Base-by-base conservation (phyloP, 2,113 vertebrate genomes). In the Alaudala cheleensis region DNA sequence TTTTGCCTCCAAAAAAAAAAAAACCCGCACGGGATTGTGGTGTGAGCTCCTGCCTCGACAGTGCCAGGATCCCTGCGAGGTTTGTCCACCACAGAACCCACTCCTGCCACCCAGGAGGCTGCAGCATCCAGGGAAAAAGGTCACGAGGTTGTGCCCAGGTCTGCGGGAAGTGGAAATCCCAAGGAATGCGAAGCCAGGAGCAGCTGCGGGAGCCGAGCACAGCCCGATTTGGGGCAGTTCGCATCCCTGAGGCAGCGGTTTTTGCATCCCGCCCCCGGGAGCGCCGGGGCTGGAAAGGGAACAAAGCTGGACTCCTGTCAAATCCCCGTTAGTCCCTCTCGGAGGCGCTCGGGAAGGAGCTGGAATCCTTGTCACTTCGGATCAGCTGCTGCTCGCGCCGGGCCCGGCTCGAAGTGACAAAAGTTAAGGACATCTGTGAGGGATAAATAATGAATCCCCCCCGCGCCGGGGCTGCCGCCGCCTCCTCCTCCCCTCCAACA, bases 341-440 rank as follows among this genome's bases (percentile, higher is more conserved):
- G 0, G 76, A 76, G 80, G 50, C 18, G 1, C 70, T 21, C 2
- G 0, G 29, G 77, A 39, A 93, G 81, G 88, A 93, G 77, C 82
- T 56, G 94, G 77, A 70, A 73, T 76, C n/a, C 47, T 28, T 89
- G 96, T 95, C 96, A 95, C 86, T 89, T 96, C 1, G 29, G 86
- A 95, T 96, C 78, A 97, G 61, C 81, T 2, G 34, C 72, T 57
- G 28, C 1, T 0, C 14, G 57, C 14, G 4, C 62, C 29, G 33
- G 92, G 88, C 88, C 78, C 34, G 4, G 39, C 85, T 91, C 71
- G 3, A 69, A 94, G 53, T 73, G 90, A 69, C 91, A 28, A 83
- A 95, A 92, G 88, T 92, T 92, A 1, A 3, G 78, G 91, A 93
- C 95, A 97, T 92, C 96, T 96, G 96, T 9, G 89, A 74, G 86